Percentiles rank a stretch among this genome's conserved stretches.
phyloP scores from a whole-genome alignment of 2,888 invertebrate genomes.

The Lapara coniferarum region DNA sequence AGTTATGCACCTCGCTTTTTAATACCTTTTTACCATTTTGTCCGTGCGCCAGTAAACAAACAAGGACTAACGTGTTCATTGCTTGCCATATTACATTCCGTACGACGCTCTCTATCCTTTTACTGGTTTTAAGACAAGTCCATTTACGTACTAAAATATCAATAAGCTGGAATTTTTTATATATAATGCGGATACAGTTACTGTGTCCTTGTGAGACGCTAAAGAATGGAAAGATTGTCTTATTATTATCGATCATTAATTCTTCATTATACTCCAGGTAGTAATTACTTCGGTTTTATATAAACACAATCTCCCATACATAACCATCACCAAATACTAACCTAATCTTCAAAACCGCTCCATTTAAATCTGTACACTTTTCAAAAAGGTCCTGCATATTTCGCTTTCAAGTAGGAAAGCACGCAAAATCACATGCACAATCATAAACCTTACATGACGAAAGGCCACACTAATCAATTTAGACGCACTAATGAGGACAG shows the following conservation, averaged over 20 bases:
- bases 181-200: too few species aligned
- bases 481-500: conserved; percentile 75
- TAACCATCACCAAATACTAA: too few species aligned
- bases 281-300: too few species aligned
- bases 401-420: neutral
- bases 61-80: conserved; percentile 20
- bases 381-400: too few species aligned
- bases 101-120: neutral
- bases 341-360: too few species aligned
- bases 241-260: too few species aligned
- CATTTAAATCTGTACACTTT: too few species aligned
- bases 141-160: neutral
- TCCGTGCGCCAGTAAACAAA: conserved; percentile 10
- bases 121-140: neutral
- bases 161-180: too few species aligned
- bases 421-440: conserved; percentile 1
- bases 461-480: conserved; percentile 74
- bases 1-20: conserved; percentile 56
- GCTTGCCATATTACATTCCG: conserved; percentile 2
- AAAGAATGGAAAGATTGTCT: too few species aligned
- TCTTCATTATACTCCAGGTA: too few species aligned
- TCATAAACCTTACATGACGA: conserved; percentile 39
- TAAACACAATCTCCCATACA: too few species aligned
- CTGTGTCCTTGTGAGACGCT: too few species aligned
- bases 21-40: conserved; percentile 16